Base-by-base conservation (phyloP, 1,140 invertebrate species). In the Stegodyphus dumicola region DNA sequence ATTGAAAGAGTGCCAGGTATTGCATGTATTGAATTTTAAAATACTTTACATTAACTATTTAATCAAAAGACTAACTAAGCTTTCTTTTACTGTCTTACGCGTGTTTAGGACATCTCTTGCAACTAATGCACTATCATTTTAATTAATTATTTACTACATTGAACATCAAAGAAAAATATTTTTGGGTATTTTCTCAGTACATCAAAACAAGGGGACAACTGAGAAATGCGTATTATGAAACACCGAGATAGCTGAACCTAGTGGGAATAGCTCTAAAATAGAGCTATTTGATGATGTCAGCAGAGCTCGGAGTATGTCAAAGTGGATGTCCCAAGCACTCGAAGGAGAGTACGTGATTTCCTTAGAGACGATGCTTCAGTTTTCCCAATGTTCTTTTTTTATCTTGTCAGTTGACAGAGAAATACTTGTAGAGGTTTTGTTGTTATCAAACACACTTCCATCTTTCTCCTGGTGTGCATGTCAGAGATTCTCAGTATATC, bases 351-450 rank as follows among this genome's bases (percentile, higher is more conserved):
- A 73, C 49, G 52, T 73, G 70, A 73, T 73, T 73, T 73, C 70
- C 70, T 73, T 6, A 7, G 70, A 73, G 70, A 73, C 70, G 4
- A n/a, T 15, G 49, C 17, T 73, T 70, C 33, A 13, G 33, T 70
- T 70, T 70, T 70, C 51, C 69, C 51, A 7, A 6, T 4, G 18
- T 13, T 49, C 13, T 48, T 48, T 70, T 70, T 70, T 53, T 56
- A 75, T 75, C 73, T 75, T 75, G 60, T 75, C 73, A 54, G 18
- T 18, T 75, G 73, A 75, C 73, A 75, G 52, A 33, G 33, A 33
- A 33, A 33, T 33, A 33, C 33, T 33, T 33, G 33, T 33, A 33
- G 33, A 33, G 33, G 33, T 33, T 33, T 33, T 33, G 33, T 3
- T 33, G 33, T 33, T 33, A 33, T 33, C 33, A 33, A 33, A 33